Base-by-base conservation (phyloP, 2,797 vertebrate genomes). In the Enteromius argenteus region DNA sequence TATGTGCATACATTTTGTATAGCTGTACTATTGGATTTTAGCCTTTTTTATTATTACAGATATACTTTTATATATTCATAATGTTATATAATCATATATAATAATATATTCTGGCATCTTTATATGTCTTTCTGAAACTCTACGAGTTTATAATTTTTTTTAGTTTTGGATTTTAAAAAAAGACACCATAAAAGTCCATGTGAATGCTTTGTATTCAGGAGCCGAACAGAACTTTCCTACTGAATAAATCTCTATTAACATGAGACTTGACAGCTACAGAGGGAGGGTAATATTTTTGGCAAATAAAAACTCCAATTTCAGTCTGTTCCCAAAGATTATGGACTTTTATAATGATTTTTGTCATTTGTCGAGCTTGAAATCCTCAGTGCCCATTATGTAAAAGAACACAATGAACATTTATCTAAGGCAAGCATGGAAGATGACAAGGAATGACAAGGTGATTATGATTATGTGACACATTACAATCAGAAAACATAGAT, bases 391-490 rank as follows among this genome's bases (percentile, higher is more conserved):
- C 3, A 23, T 15, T 42, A 39, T 60, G 13, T 49, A 67, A 46
- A 32, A 14, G 39, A 79, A 19, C 30, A 74, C 71, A 35, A 14
- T 74, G 17, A 44, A 76, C 60, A 32, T 79, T 15, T 0, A 49
- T 66, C 27, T 8, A 32, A 23, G 53, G 37, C 21, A 64, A 30
- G 39, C 2, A 9, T 64, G 17, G 58, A 78, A 60, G 21, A 23
- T 32, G 39, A 42, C 39, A 74, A 21, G 19, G 60, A 13, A 23
- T 32, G 39, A 42, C 39, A 74, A 21, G 19, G 60, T 19, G 39
- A 79, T 62, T 42, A 32, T 30, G 42, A 49, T 72, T 17, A 30
- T 79, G 17, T 30, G 58, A 79, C 35, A 14, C 64, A 78, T 78
- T 27, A 30, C 76, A 66, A n/a, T 19, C 42, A 14, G 37, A 37